Conservation (phyloP, 2,113 vertebrate species). For the Peucedramus taeniatus region DNA sequence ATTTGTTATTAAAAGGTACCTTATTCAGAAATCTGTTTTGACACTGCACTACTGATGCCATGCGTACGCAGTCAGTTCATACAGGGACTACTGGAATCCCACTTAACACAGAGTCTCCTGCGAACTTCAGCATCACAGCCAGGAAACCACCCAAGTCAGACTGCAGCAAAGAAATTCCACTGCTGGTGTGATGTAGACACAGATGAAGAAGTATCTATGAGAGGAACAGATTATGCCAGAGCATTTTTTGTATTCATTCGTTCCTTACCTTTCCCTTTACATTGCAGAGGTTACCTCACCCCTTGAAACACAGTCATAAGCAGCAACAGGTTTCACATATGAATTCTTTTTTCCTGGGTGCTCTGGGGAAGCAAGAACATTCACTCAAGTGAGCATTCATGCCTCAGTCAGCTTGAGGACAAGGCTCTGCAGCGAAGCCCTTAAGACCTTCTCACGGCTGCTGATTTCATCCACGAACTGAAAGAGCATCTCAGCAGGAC, state of each 20-base stretch:
- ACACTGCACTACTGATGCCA: background rate
- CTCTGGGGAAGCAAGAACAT: background rate
- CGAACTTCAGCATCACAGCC: background rate
- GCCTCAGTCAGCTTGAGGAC: conserved; percentile 5
- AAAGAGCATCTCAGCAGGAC: conserved; percentile 68
- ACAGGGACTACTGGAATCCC: background rate
- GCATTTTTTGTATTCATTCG: background rate
- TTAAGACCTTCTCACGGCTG: conserved; percentile 55
- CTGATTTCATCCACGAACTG: conserved; percentile 57
- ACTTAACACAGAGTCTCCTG: background rate
- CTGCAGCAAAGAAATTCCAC: background rate
- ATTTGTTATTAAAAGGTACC: background rate
- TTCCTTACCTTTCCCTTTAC: conserved; percentile 49
- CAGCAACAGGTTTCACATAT: background rate
- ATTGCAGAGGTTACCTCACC: background rate
- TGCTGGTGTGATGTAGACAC: background rate
- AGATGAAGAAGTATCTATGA: accelerated
- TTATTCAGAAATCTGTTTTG: background rate
- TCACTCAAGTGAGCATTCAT: conserved; percentile 49
- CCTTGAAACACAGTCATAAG: background rate
- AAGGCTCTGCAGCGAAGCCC: conserved; percentile 25
- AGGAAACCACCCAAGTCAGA: background rate
- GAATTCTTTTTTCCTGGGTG: background rate
- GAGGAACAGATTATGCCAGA: background rate
- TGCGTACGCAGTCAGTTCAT: accelerated